Evolutionary conservation across 2,113 vertebrate species (phyloP).

Genomic region (Collichthys lucidus): DNA sequence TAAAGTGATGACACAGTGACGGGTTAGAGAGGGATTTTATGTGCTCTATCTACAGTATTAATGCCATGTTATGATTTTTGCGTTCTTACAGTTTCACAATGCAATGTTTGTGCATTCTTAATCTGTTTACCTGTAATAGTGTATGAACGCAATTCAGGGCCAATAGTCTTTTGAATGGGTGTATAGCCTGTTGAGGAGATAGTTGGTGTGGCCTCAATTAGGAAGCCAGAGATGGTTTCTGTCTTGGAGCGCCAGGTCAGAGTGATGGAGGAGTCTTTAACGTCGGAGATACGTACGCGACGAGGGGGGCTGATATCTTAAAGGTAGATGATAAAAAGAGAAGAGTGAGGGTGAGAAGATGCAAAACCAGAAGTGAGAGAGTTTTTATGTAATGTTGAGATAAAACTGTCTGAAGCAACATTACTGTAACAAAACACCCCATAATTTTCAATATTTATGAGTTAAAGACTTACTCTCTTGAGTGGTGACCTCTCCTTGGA

Average conservation of each 20-base stretch:
- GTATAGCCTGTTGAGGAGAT: slow-evolving; percentile 78
- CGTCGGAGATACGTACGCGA: slow-evolving; percentile 89
- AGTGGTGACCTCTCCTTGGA: slow-evolving; percentile 90
- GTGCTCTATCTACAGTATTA: background rate
- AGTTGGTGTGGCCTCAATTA: slow-evolving; percentile 87
- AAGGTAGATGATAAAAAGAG: background rate
- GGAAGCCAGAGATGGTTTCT: slow-evolving; percentile 93
- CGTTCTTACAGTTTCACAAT: background rate
- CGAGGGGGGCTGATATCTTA: slow-evolving; percentile 95
- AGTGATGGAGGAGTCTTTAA: slow-evolving; percentile 92
- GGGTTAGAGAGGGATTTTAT: background rate
- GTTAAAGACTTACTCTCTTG: slow-evolving; percentile 91
- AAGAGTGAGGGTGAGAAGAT: background rate
- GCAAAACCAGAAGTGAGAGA: background rate
- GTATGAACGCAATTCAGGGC: slow-evolving; percentile 85
- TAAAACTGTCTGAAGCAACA: background rate
- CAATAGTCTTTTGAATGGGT: slow-evolving; percentile 88
- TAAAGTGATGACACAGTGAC: slow-evolving; percentile 59
- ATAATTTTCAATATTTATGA: no score
- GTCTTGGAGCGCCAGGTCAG: slow-evolving; percentile 95
- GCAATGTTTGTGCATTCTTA: no score
- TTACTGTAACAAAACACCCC: background rate
- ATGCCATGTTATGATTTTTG: background rate
- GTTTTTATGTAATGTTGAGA: background rate
- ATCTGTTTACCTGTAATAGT: slow-evolving; percentile 88